phyloP scores from a whole-genome alignment of 2,113 vertebrate genomes.

The Amphilophus citrinellus region DNA sequence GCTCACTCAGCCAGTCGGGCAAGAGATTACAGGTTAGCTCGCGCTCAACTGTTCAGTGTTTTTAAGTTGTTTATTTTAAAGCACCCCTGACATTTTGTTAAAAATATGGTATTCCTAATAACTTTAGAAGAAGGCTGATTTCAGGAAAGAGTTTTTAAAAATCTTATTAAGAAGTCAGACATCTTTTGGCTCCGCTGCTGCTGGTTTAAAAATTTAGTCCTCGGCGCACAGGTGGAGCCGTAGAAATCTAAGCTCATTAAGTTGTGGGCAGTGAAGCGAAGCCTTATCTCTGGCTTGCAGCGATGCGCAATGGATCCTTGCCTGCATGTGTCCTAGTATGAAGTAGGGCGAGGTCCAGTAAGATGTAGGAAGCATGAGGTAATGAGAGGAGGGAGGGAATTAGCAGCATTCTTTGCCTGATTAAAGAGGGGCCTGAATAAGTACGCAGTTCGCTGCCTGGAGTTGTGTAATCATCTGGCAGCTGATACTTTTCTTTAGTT shows the following conservation, averaged over 20 bases:
- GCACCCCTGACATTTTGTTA: not conserved
- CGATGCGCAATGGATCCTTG: constrained; percentile 37
- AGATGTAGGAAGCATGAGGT: constrained; percentile 57
- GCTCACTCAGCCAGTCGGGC: constrained; percentile 90
- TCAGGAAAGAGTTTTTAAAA: constrained; percentile 6
- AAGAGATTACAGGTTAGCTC: constrained; percentile 87
- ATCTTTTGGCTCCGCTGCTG: not conserved
- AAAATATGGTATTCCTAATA: not conserved
- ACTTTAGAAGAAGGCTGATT: not conserved
- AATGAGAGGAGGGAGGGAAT: constrained; percentile 53
- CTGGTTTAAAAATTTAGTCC: constrained; percentile 5
- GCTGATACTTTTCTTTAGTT: constrained; percentile 11
- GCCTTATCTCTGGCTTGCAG: constrained; percentile 58
- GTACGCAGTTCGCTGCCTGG: constrained; percentile 46
- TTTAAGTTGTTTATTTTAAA: not conserved
- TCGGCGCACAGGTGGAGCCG: constrained; percentile 38
- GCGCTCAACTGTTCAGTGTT: not conserved
- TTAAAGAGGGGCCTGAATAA: constrained; percentile 59
- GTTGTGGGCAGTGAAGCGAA: constrained; percentile 47
- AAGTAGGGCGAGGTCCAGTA: constrained; percentile 35
- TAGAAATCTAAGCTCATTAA: constrained; percentile 62
- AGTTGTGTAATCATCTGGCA: constrained; percentile 58
- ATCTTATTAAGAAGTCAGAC: constrained; percentile 3
- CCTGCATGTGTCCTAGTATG: constrained; percentile 24
- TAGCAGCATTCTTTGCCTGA: constrained; percentile 69